These are phyloP conservation scores for Pedionomus torquatus DNA, from an alignment of 2,113 vertebrate species.

Conservation along the genomic window DNA sequence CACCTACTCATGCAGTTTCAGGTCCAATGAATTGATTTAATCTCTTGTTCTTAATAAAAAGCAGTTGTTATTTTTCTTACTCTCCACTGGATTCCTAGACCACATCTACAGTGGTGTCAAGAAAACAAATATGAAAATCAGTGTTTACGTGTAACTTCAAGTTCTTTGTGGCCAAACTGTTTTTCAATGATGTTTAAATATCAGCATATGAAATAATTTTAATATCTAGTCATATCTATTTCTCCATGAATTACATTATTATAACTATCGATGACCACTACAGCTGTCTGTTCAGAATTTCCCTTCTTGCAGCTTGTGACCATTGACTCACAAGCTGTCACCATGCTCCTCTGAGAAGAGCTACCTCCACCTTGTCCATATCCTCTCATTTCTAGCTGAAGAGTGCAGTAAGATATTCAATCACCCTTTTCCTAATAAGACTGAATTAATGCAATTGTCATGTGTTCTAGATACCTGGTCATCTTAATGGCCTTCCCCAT, in stretches of 20 bases:
- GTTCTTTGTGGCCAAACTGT: neutral
- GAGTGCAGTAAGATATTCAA: neutral
- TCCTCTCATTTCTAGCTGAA: neutral
- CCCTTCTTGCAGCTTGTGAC: neutral
- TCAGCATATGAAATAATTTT: neutral
- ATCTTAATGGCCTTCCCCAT: neutral
- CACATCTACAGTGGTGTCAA: conserved; percentile 24
- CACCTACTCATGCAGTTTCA: conserved; percentile 67
- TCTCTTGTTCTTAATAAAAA: conserved; percentile 66
- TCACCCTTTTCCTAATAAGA: neutral
- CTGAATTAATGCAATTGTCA: neutral
- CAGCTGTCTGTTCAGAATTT: neutral
- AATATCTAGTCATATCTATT: neutral
- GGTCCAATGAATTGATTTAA: conserved; percentile 69
- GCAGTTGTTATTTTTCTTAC: conserved; percentile 63
- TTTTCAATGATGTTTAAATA: neutral
- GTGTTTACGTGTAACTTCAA: neutral
- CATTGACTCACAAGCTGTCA: neutral
- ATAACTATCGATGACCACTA: neutral
- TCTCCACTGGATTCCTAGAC: conserved; percentile 28
- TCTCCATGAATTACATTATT: neutral
- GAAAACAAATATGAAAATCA: neutral
- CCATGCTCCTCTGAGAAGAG: neutral
- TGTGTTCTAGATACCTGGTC: neutral
- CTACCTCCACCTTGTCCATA: neutral